phyloP scores from a whole-genome alignment of 2,113 vertebrate species.

The Nesogale talazaci region DNA sequence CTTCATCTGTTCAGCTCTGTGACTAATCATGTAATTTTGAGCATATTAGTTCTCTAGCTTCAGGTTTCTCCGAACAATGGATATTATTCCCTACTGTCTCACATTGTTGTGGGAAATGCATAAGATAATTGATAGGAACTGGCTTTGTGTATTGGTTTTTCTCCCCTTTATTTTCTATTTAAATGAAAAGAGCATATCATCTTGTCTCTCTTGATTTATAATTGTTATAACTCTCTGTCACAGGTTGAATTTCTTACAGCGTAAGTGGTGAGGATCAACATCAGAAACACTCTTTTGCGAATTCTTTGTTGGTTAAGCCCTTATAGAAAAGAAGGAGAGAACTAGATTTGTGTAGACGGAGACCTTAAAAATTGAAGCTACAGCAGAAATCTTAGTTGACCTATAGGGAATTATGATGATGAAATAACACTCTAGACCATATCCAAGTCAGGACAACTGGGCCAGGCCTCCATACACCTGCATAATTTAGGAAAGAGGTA shows the following conservation, averaged over 20 bases:
- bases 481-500: background rate
- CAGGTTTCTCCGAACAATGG: background rate
- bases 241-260: background rate
- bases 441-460: background rate
- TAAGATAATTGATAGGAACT: background rate
- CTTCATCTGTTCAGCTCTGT: background rate
- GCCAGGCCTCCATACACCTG: background rate
- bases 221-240: background rate
- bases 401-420: background rate
- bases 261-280: background rate
- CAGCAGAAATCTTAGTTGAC: background rate
- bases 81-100: background rate
- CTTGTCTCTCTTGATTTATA: background rate
- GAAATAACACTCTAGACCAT: background rate
- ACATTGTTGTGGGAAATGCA: background rate
- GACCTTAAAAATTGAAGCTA: background rate
- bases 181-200: constrained; percentile 3
- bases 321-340: background rate
- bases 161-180: background rate
- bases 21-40: constrained; percentile 30
- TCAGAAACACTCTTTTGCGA: background rate
- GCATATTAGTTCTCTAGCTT: background rate
- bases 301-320: background rate
- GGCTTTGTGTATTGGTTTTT: background rate
- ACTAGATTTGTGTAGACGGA: background rate